Percentiles rank a stretch among this genome's conserved stretches.
Evolutionary conservation across 1,140 invertebrate species (phyloP).

Genomic region (Diuraphis noxia): DNA sequence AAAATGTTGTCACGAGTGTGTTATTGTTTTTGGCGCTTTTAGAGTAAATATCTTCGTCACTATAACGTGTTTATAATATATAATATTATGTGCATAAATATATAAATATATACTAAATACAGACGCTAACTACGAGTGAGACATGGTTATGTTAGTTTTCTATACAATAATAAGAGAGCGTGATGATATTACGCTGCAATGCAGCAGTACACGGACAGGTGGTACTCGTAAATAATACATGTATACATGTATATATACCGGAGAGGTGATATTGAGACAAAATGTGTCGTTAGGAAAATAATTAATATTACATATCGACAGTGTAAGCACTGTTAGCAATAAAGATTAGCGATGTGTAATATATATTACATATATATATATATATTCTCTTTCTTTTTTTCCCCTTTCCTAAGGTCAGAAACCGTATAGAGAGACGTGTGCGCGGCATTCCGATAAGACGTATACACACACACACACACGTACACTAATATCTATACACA

Average conservation of each 20-base stretch:
- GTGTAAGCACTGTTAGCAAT: constrained; percentile 30
- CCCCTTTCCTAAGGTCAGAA: constrained; percentile 33
- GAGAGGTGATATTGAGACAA: not conserved
- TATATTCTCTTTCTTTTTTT: constrained; percentile 20
- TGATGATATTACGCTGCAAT: not conserved
- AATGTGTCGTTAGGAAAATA: constrained; percentile 21
- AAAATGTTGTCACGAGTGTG: no score
- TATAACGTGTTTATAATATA: no score
- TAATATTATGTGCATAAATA: no score
- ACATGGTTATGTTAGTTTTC: not conserved
- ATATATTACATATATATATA: constrained; percentile 13
- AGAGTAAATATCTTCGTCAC: no score
- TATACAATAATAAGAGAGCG: not conserved
- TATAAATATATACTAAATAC: no score
- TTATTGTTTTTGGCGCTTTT: no score
- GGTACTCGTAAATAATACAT: not conserved
- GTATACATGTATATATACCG: not conserved
- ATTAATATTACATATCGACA: constrained; percentile 36
- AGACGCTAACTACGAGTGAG: no score
- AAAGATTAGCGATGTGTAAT: constrained; percentile 46
- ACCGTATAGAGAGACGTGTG: constrained; percentile 38
- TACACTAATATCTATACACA: not conserved
- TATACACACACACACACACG: not conserved
- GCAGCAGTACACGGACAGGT: not conserved
- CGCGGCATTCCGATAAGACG: constrained; percentile 44